Base-by-base conservation (phyloP, 2,888 invertebrate genomes). In the Endotricha flammealis region DNA sequence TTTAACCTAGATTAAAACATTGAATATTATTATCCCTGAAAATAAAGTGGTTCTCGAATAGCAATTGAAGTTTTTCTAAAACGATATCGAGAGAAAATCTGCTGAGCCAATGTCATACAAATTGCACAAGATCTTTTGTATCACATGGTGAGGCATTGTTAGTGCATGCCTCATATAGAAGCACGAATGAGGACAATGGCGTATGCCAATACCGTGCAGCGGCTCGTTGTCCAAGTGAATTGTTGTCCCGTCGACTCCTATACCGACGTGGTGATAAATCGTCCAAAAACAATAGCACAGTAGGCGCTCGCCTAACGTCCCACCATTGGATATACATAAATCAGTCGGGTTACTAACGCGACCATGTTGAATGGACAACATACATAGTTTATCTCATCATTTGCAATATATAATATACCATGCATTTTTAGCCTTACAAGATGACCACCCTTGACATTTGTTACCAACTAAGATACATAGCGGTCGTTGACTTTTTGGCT, bases 241-340 rank as follows among this genome's bases (percentile, higher is more conserved):
- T 76, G 74, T 74, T 70, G 63, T 66, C 62, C 59, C 53, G 53
- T 27, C 40, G 47, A 41, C 41, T 44, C 53, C 62, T 51, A 53
- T 53, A 53, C 54, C 54, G 57, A 62, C 61, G 51, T 46, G 59
- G 58, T 68, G 59, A 83, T 85, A 85, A 83, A 83, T 85, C 66
- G 67, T 57, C 56, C 59, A 64, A 66, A 80, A 80, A 85, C 83
- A 83, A 85, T 82, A 74, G 80, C 64, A 49, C 59, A 66, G 55
- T 20, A 57, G 63, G 61, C 63, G 59, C 56, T 45, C 64, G 58
- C 53, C 60, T 57, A 56, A 53, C 64, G 58, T 59, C 64, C 59
- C 57, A 61, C 57, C 64, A 60, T 66, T 57, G 66, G 66, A 65
- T 64, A 61, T 48, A 57, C 69, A 73, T 82, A 81, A 82, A 82